phyloP scores from a whole-genome alignment of 2,113 vertebrate genomes.

The Cranoglanis bouderius region DNA sequence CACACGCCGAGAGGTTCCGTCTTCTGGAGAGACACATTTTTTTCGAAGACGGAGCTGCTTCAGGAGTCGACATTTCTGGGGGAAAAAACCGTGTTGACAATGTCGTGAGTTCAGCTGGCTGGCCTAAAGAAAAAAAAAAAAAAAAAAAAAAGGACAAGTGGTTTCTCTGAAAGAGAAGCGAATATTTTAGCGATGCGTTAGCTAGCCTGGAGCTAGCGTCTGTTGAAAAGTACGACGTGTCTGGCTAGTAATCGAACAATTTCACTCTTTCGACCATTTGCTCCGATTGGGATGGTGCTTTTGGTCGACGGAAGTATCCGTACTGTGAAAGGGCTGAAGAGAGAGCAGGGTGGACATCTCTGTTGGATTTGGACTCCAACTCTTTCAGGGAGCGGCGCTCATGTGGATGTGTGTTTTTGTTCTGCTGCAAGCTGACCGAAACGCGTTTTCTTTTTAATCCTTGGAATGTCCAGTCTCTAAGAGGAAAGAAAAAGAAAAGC shows the following conservation, averaged over 20 bases:
- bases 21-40: slow-evolving; percentile 21
- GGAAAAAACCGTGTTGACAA: background rate
- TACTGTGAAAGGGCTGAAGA: slow-evolving; percentile 67
- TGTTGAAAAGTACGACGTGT: slow-evolving; percentile 1
- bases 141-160: background rate
- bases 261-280: slow-evolving; percentile 33
- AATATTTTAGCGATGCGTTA: slow-evolving; percentile 15
- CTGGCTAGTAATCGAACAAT: slow-evolving; percentile 48
- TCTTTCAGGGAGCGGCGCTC: slow-evolving; percentile 60
- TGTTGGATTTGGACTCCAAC: slow-evolving; percentile 64
- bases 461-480: background rate
- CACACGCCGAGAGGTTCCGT: slow-evolving; percentile 47
- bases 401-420: slow-evolving; percentile 62
- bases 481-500: background rate
- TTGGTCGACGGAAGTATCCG: slow-evolving; percentile 54
- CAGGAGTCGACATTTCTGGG: background rate
- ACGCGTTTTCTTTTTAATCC: background rate
- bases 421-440: slow-evolving; percentile 54
- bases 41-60: background rate
- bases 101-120: slow-evolving; percentile 23
- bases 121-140: background rate
- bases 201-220: slow-evolving; percentile 17
- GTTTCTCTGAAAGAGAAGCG: slow-evolving; percentile 1
- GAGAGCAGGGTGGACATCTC: slow-evolving; percentile 54
- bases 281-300: slow-evolving; percentile 67